Conservation (phyloP, 2,888 invertebrate species). For the Euzetes globulus region DNA sequence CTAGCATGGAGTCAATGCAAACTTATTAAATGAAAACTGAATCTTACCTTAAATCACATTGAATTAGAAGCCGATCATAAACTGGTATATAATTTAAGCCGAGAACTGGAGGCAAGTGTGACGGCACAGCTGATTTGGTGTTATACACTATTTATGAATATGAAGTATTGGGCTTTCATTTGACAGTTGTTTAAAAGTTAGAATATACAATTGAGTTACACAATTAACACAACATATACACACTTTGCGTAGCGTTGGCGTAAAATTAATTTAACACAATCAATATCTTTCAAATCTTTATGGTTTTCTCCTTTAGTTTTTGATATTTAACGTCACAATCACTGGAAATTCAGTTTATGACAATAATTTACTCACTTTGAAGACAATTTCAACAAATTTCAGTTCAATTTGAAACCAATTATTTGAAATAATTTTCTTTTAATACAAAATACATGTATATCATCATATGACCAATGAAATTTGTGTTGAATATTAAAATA, state of each 20-base stretch:
- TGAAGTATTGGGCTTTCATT: not conserved
- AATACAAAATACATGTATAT: too few species aligned
- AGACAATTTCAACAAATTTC: too few species aligned
- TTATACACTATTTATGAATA: constrained; percentile 18
- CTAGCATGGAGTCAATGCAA: too few species aligned
- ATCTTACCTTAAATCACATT: constrained; percentile 2
- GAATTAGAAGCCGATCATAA: not conserved
- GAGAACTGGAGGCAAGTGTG: not conserved
- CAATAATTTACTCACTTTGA: too few species aligned
- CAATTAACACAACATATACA: not conserved
- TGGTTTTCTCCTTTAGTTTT: not conserved
- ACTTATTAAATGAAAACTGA: too few species aligned
- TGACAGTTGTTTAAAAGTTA: constrained; percentile 15
- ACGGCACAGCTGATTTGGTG: not conserved
- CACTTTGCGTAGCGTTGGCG: not conserved
- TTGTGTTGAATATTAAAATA: too few species aligned
- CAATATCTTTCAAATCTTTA: constrained; percentile 28
- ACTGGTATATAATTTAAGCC: not conserved
- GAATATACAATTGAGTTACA: not conserved
- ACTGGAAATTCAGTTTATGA: too few species aligned
- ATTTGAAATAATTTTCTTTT: too few species aligned
- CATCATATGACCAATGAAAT: too few species aligned
- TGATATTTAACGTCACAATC: constrained; percentile 17
- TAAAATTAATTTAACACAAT: not conserved
- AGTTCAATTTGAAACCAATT: too few species aligned